A percentile compares a stretch with the other conserved stretches of the same genome.
Conservation (phyloP, 2,797 vertebrate genomes). For the Cirrhinus mrigala region DNA sequence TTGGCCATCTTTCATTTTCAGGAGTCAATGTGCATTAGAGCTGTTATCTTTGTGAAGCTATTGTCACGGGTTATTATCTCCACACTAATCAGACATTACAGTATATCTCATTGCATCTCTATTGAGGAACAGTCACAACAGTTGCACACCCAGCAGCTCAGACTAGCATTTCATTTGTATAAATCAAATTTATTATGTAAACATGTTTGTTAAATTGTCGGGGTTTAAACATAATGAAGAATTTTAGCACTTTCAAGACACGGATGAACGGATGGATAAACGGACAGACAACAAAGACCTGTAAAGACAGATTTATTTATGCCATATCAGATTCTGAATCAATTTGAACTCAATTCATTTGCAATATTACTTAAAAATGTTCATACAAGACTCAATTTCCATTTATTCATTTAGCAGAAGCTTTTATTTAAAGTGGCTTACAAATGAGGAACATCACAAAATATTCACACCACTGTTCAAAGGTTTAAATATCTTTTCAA, state of each 20-base stretch:
- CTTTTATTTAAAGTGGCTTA: constrained; percentile 2
- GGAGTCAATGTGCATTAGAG: neutral
- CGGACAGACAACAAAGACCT: neutral
- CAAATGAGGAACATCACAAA: neutral
- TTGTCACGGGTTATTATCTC: constrained; percentile 13
- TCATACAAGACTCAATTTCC: neutral
- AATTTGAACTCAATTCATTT: neutral
- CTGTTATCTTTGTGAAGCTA: constrained; percentile 3
- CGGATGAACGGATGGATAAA: neutral
- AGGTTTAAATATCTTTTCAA: neutral
- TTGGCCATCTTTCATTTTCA: constrained; percentile 16
- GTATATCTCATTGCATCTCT: constrained; percentile 10
- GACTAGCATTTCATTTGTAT: neutral
- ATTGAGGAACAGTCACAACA: constrained; percentile 8
- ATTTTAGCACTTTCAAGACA: neutral
- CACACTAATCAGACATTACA: constrained; percentile 20
- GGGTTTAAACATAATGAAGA: neutral
- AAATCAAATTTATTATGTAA: constrained; percentile 3
- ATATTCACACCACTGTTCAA: neutral
- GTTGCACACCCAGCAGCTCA: neutral
- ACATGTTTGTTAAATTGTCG: neutral
- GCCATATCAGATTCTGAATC: neutral
- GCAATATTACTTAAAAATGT: neutral
- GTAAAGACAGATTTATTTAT: neutral
- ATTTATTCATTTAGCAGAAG: neutral